Base-by-base conservation (phyloP, 2,113 vertebrate genomes). In the Poicephalus meyeri region DNA sequence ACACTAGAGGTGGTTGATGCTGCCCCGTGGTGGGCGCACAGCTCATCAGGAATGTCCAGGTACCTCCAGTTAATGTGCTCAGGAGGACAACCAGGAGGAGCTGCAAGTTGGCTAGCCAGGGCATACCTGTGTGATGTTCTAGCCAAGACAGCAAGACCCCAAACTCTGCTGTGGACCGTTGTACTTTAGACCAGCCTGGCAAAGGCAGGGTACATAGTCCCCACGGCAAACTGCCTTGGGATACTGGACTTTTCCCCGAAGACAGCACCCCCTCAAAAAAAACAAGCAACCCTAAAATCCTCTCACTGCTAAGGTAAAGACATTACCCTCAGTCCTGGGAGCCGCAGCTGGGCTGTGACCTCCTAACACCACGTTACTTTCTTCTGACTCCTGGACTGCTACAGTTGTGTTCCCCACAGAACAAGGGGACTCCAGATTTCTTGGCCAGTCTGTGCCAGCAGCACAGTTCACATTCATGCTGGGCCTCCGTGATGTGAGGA, bases 401-500 rank as follows among this genome's bases (percentile, higher is more conserved):
- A 39, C 53, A 58, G 91, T 31, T 52, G 69, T 15, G 50, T 92
- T 97, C 73, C 97, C 97, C 56, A 74, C 88, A 33, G 93, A 69
- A 79, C 93, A 94, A 69, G 8, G 78, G 60, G 96, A 91, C 41
- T 98, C 98, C 3, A 39, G 96, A 78, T 70, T 91, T 63, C 94
- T 77, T 25, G 95, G 35, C 89, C 97, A 96, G 84, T 94, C 94
- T 24, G 96, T 76, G 39, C 97, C 96, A 90, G 47, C 82, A 82
- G 95, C 83, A 72, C 91, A 91, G 73, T 95, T 96, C 47, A 94
- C 71, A 25, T 95, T 98, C 97, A 98, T 98, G 73, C 97, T 98
- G 86, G 92, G 80, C 60, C 64, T 95, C 93, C 79, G 93, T 58
- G 86, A 60, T 3, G 79, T 20, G 29, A 93, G 95, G 77, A 88